Base-by-base conservation (phyloP, 1,140 invertebrate genomes). In the Atta colombica region DNA sequence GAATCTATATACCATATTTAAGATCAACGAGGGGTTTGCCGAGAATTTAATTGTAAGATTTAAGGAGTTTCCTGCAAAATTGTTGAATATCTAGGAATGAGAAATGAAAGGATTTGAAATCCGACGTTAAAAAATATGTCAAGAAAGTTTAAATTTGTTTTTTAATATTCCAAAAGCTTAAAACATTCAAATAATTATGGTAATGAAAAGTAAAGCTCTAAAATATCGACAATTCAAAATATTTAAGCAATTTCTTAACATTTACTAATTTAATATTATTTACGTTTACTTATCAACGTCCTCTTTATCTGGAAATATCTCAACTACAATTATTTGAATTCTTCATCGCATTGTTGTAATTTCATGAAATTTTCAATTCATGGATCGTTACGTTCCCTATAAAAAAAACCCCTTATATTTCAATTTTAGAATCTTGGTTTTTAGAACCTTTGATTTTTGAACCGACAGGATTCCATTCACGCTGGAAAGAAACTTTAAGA, bases 391-490 rank as follows among this genome's bases (percentile, higher is more conserved):
- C 16, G 14, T 35, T 74, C 39, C 8, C 3, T 21, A 28, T 55
- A 60, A 61, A 60, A 45, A 45, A 45, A 60, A 45, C 51, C 25
- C 25, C 10, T 74, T 60, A 72, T 31, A 74, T 84, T 84, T 74
- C 61, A 51, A 72, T 31, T 84, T 84, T 21, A 60, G 28, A 16
- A 78, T 25, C 80, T 84, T 75, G 28, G 16, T 31, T 31, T 31
- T 31, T 31, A 3, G 31, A 31, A 78, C 28, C 80, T 84, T 84
- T 84, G 80, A 84, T 84, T 84, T 74, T 84, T 61, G 55, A 84
- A 49, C 69, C 80, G 69, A 69, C 69, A 75, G 25, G 28, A 84
- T 75, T 84, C 80, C 49, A 74, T 74, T 84, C 69, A 61, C 55
- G 69, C 39, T 21, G 69, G 55, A 74, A 75, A 61, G 80, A 84